Conservation (phyloP, 2,888 invertebrate genomes). For the Amiota mariae region DNA sequence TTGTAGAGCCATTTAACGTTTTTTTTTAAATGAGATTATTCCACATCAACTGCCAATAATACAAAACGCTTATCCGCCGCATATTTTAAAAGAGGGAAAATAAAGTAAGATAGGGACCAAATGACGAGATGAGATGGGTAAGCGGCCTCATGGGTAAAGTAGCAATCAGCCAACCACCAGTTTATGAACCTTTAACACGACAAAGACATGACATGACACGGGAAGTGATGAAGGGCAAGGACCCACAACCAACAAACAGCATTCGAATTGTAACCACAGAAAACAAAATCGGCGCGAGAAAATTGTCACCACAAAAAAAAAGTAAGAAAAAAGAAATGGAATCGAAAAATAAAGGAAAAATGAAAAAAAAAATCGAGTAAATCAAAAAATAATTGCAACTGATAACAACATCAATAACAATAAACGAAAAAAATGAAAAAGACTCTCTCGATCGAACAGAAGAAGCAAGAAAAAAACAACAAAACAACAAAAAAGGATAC, state of each 20-base stretch:
- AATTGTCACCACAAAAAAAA: slow-evolving; percentile 26
- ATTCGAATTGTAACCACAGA: not conserved
- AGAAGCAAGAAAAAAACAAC: slow-evolving; percentile 26
- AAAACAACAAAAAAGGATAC: slow-evolving; percentile 21
- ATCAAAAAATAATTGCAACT: slow-evolving; percentile 67
- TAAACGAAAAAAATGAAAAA: slow-evolving; percentile 46
- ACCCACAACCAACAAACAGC: not conserved
- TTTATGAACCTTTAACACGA: too few species aligned
- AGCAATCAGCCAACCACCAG: too few species aligned
- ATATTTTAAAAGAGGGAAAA: not conserved
- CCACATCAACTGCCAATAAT: slow-evolving; percentile 68
- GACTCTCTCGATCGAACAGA: slow-evolving; percentile 7
- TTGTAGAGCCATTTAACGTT: slow-evolving; percentile 60
- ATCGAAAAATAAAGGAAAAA: slow-evolving; percentile 9
- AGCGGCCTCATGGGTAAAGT: not conserved
- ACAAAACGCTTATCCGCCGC: slow-evolving; percentile 47
- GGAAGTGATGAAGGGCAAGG: not conserved
- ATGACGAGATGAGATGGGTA: slow-evolving; percentile 3
- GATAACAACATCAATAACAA: slow-evolving; percentile 70
- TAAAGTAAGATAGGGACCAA: slow-evolving; percentile 5
- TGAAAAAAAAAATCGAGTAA: slow-evolving; percentile 55
- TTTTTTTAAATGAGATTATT: slow-evolving; percentile 63
- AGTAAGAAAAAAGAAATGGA: slow-evolving; percentile 6
- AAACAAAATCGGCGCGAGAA: slow-evolving; percentile 18
- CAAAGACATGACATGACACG: not conserved